Evolutionary conservation across 2,113 vertebrate genomes (phyloP), one percentile per base, ranked within the genome.

Genomic region (Tichodroma muraria): DNA sequence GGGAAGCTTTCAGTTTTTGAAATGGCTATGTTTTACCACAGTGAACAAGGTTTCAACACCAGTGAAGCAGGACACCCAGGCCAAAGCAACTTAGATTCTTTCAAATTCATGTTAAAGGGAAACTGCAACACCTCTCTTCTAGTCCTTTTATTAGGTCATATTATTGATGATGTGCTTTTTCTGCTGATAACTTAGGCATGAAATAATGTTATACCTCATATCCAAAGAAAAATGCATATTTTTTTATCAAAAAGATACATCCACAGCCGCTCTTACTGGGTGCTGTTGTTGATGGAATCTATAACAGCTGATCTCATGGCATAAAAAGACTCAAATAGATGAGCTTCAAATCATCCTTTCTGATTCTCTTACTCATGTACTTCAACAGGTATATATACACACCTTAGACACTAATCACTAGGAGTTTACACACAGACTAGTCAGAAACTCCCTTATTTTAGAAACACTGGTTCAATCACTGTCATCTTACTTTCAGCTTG

Each of bases 401-500:
- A 63, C 30, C 33, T 89, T 80, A 37, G 23, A 30, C 11, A 38
- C 47, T 61, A 44, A 71, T 56, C 76, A 61, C 44, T 14, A 24
- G 12, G 45, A 89, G 65, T 87, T 94, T 64, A 45, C 54, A 91
- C 37, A 78, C 2, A 76, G 22, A 23, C 11, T 19, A 44, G 37
- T 80, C 28, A 93, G 73, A 92, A 75, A 10, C 23, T 66, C 13
- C 2, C 31, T 78, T 81, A 40, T 57, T 86, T 90, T 31, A 81
- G 69, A 94, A 93, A 80, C n/a, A 47, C 44, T 75, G 35, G 42
- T 75, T 92, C 82, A 89, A 18, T 47, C 82, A 76, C 38, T 93
- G 76, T 52, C 83, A 89, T 96, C 92, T 90, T 94, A 37, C 77
- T 81, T 88, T 70, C 71, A 54, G 77, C 94, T 95, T 94, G 80